Conservation (phyloP, 1,140 invertebrate genomes). For the Heterodera carotae region DNA sequence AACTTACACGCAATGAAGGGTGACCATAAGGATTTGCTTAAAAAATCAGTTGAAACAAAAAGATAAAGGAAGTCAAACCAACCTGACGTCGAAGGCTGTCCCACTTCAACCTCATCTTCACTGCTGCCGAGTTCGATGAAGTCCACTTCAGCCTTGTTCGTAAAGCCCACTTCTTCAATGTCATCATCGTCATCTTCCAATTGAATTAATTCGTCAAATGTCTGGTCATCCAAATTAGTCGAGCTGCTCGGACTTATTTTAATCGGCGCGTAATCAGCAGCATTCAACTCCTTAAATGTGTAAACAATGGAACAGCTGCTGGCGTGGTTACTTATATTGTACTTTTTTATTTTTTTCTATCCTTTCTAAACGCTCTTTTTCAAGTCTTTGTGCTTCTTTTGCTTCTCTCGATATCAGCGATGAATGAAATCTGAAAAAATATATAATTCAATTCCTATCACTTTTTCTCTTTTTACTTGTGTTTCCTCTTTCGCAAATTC, state of each 20-base stretch:
- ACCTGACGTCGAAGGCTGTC: conserved; percentile 11
- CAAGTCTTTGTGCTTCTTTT: conserved; percentile 36
- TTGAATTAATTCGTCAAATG: neutral
- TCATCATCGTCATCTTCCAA: conserved; percentile 40
- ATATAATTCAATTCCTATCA: too few relatives aligned
- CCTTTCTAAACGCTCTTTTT: conserved; percentile 48
- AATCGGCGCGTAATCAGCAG: conserved; percentile 33
- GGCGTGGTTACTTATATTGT: too few relatives aligned
- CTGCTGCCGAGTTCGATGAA: conserved; percentile 44
- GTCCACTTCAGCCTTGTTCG: conserved; percentile 37
- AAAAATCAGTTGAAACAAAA: conserved; percentile 26
- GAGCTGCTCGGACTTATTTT: neutral
- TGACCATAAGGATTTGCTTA: conserved; percentile 10
- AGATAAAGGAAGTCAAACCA: conserved; percentile 4
- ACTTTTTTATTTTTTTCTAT: conserved; percentile 40
- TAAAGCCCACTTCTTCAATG: conserved; percentile 31
- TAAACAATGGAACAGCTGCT: too few relatives aligned
- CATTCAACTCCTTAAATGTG: conserved; percentile 29
- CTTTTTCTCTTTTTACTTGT: too few relatives aligned
- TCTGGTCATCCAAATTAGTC: conserved; percentile 9
- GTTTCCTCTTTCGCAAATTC: neutral
- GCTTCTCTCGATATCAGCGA: conserved; percentile 24
- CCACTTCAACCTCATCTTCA: conserved; percentile 40
- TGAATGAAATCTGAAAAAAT: neutral
- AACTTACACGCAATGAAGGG: neutral